Evolutionary conservation across 2,113 vertebrate genomes (phyloP).

Genomic region (Cygnus buccinator): DNA sequence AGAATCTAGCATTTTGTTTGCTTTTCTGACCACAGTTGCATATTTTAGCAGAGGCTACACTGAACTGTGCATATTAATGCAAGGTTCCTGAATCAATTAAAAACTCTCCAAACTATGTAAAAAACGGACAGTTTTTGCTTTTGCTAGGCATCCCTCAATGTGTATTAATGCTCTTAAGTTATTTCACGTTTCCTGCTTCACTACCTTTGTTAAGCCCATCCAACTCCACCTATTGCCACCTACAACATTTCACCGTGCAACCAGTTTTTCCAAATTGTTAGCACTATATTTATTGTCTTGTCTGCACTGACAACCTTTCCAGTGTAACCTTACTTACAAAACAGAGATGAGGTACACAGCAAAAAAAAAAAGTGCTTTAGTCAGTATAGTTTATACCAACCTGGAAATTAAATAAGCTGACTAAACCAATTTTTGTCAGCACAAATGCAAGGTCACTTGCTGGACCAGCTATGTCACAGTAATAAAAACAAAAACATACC

Average conservation of each 20-base stretch:
- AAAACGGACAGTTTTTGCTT: background rate
- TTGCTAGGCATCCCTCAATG: background rate
- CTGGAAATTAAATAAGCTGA: background rate
- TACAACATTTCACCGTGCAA: background rate
- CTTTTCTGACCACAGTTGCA: background rate
- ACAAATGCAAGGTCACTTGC: background rate
- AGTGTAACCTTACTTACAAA: background rate
- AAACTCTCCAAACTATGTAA: background rate
- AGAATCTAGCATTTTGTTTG: background rate
- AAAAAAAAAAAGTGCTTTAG: background rate
- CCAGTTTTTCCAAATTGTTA: background rate
- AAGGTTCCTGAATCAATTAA: background rate
- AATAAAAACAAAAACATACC: background rate
- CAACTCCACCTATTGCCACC: background rate
- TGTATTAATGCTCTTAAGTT: background rate
- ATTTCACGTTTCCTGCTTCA: background rate
- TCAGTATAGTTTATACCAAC: background rate
- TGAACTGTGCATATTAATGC: background rate
- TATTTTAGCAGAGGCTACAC: background rate
- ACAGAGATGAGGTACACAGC: background rate
- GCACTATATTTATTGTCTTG: background rate
- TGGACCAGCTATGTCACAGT: background rate
- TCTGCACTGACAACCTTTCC: background rate
- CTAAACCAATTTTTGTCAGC: background rate
- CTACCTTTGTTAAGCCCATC: background rate